Conservation (phyloP, 2,888 invertebrate genomes). For the Melieria crassipennis region DNA sequence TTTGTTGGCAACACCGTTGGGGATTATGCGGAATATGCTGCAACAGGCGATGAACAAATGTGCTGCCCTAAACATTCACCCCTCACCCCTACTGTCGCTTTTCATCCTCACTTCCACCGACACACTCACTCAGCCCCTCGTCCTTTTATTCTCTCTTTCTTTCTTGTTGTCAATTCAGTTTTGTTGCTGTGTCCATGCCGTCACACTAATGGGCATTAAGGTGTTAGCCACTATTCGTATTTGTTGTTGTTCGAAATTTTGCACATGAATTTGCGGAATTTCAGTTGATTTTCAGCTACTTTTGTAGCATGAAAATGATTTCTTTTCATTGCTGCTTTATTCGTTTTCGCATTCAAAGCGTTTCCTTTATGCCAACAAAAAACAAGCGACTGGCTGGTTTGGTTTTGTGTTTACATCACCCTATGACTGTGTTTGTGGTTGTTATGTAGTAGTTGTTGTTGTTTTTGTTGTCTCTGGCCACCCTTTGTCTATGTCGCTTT, state of each 20-base stretch:
- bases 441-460: too few relatives aligned
- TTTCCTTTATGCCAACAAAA: too few relatives aligned
- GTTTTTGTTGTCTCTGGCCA: too few relatives aligned
- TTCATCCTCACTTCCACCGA: background rate
- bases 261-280: conserved; percentile 25
- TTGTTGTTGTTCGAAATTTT: background rate
- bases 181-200: background rate
- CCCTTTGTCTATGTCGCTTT: too few relatives aligned
- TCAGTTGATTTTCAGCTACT: conserved; percentile 3
- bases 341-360: too few relatives aligned
- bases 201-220: conserved; percentile 14
- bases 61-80: background rate
- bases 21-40: background rate
- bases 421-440: too few relatives aligned
- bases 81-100: background rate
- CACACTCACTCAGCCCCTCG: background rate
- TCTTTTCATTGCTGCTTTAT: too few relatives aligned
- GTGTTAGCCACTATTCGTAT: background rate
- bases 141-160: background rate
- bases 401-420: too few relatives aligned
- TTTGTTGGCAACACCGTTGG: background rate
- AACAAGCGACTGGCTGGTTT: too few relatives aligned
- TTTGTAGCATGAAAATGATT: too few relatives aligned
- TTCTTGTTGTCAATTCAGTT: background rate
- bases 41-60: background rate